phyloP scores from a whole-genome alignment of 2,888 invertebrate genomes.

The Ischnura elegans region DNA sequence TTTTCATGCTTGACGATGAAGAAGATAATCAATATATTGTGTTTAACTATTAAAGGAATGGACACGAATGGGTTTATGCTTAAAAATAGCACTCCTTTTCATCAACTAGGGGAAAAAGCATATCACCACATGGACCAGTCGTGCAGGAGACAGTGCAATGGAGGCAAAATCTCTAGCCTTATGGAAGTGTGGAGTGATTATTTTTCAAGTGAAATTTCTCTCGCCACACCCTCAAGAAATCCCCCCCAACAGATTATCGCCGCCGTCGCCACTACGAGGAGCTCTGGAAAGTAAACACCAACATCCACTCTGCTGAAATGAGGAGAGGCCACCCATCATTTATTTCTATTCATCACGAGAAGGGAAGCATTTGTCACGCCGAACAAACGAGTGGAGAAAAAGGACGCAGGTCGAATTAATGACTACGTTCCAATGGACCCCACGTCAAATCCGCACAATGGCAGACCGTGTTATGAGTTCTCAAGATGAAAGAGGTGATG shows the following conservation, averaged over 20 bases:
- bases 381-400: constrained; percentile 21
- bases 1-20: no score
- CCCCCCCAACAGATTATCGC: not conserved
- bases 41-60: no score
- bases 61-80: no score
- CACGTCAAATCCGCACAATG: constrained; percentile 10
- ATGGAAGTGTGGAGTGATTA: not conserved
- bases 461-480: not conserved
- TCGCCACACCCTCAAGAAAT: constrained; percentile 25
- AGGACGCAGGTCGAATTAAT: not conserved
- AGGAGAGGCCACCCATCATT: constrained; percentile 12
- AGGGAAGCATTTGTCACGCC: constrained; percentile 8
- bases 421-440: constrained; percentile 13
- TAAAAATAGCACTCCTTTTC: no score
- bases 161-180: not conserved
- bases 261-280: not conserved
- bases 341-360: constrained; percentile 8
- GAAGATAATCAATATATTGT: no score
- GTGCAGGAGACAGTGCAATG: not conserved
- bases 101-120: no score
- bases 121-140: not conserved
- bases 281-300: not conserved
- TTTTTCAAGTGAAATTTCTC: not conserved
- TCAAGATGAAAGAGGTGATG: not conserved
- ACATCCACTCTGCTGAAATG: not conserved